Evolutionary conservation across 2,113 vertebrate species (phyloP), one percentile per base, ranked within the genome.

Genomic region (Corapipo altera): DNA sequence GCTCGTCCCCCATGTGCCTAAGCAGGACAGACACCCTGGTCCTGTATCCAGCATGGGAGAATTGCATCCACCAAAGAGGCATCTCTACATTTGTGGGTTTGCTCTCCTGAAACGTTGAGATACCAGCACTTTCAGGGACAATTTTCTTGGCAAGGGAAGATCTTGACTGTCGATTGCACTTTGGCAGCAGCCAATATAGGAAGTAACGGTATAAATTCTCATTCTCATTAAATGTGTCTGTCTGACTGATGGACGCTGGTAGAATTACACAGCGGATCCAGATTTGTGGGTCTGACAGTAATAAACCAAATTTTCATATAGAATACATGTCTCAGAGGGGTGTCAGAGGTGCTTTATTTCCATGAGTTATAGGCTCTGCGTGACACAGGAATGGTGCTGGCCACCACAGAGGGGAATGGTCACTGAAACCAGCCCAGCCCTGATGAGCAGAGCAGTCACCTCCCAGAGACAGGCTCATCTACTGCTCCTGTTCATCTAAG

Each of bases 251-350:
- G 97, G 97, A 97, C 85, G 89, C 96, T 32, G 22, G 96, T 96
- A 97, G 98, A 98, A 98, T 98, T 98, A 98, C 97, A 95, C 95
- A 97, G 98, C 12, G 41, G 97, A 97, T 96, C 97, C 97, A 98
- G 98, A 98, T 98, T 98, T 98, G 98, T 98, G 97, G 98, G 97
- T 93, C 97, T 93, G 97, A 97, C 97, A 97, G 97, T 97, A 97
- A 98, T 98, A 98, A 98, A 98, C 96, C 97, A 98, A 98, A 98
- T 98, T 98, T 98, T 98, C 98, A 98, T 98, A 98, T 98, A 98
- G 98, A 98, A 98, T 97, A 98, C 98, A 97, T 98, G 97, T 98
- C 98, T 98, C 58, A 3, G 96, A 97, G 97, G 91, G 97, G 94
- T 90, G 97, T 97, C 7, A 52, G 96, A 92, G 67, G 74, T 98